These are phyloP conservation scores for Drosophila albomicans DNA, from an alignment of 1,140 invertebrate genomes.

Conservation along the genomic window DNA sequence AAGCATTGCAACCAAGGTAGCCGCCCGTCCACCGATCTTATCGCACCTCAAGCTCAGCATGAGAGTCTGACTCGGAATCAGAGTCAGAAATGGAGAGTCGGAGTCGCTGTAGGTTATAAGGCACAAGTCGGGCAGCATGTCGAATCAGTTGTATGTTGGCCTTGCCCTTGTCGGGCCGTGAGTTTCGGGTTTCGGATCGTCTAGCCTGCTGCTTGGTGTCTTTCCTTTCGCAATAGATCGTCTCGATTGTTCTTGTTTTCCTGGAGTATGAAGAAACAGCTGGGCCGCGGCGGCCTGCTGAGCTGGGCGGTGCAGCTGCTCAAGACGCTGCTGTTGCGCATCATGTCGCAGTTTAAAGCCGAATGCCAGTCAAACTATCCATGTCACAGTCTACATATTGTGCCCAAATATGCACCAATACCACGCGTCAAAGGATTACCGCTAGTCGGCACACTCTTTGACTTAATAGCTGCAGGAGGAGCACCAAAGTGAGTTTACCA, in stretches of 20 bases:
- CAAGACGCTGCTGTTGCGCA: conserved; percentile 37
- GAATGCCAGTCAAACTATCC: conserved; percentile 21
- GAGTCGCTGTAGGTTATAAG: conserved; percentile 54
- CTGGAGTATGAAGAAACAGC: conserved; percentile 35
- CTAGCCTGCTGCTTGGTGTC: conserved; percentile 2
- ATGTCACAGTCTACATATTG: conserved; percentile 21
- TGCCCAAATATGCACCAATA: conserved; percentile 59
- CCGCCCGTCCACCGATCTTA: conserved; percentile 34
- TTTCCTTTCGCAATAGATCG: background rate
- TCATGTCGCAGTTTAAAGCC: conserved; percentile 22
- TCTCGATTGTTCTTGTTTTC: background rate
- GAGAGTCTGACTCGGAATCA: conserved; percentile 3
- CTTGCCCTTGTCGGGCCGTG: conserved; percentile 61
- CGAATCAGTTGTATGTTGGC: conserved; percentile 66
- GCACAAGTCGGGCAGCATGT: conserved; percentile 55
- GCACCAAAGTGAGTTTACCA: conserved; percentile 81
- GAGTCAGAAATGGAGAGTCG: background rate
- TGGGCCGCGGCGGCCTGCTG: conserved; percentile 35
- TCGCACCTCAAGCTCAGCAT: conserved; percentile 33
- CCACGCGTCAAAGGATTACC: conserved; percentile 85
- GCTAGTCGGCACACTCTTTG: conserved; percentile 86
- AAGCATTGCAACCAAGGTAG: conserved; percentile 32
- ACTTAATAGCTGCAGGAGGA: conserved; percentile 86
- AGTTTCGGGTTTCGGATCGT: conserved; percentile 18
- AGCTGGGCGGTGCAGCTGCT: conserved; percentile 47